A percentile compares a stretch with the other conserved stretches of the same genome.
phyloP scores from a whole-genome alignment of 2,888 invertebrate species.

The Apocheima hispidaria region DNA sequence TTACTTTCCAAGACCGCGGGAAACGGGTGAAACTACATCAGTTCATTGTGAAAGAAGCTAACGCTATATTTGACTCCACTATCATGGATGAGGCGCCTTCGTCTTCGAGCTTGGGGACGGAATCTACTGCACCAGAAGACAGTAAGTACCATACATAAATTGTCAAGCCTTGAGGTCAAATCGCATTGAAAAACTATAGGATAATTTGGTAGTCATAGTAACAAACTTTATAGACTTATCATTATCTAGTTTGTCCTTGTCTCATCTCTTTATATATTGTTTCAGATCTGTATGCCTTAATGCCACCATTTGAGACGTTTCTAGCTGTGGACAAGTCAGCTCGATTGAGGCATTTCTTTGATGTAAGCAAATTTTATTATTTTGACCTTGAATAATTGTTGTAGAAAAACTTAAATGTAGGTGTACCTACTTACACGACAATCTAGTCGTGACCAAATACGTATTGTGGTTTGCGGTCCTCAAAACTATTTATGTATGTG shows the following conservation, averaged over 20 bases:
- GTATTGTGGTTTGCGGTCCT: slow-evolving; percentile 1
- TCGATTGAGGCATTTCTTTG: slow-evolving; percentile 92
- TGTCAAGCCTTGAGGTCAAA: not conserved
- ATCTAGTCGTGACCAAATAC: not conserved
- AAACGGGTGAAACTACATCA: slow-evolving; percentile 94
- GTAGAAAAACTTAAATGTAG: not conserved
- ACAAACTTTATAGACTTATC: not conserved
- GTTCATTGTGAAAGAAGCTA: slow-evolving; percentile 94
- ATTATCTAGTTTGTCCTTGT: too few relatives aligned
- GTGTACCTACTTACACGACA: not conserved
- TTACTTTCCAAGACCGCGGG: slow-evolving; percentile 93
- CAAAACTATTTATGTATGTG: slow-evolving; percentile 8
- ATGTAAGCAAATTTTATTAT: slow-evolving; percentile 84
- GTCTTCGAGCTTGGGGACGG: slow-evolving; percentile 82
- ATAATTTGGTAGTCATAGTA: slow-evolving; percentile 1
- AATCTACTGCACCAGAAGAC: slow-evolving; percentile 83
- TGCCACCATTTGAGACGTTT: slow-evolving; percentile 95
- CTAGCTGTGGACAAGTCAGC: slow-evolving; percentile 92
- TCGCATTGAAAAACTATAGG: not conserved
- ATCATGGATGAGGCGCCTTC: slow-evolving; percentile 79
- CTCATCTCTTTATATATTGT: slow-evolving; percentile 46
- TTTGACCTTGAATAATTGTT: not conserved
- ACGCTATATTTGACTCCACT: slow-evolving; percentile 89
- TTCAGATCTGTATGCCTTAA: slow-evolving; percentile 91
- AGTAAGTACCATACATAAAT: slow-evolving; percentile 65